These are phyloP conservation scores for Sus scrofa DNA, from an alignment of 2,113 vertebrate genomes.

Conservation along the genomic window T2T-Sscrofa CM000812.6:19719501-19720000, in stretches of 20 bases:
- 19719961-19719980: too few species aligned
- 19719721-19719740: not conserved
- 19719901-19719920: not conserved
- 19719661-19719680: not conserved
- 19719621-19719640: not conserved
- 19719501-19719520: not conserved
- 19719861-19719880: conserved; percentile 6
- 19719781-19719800: not conserved
- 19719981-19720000: too few species aligned
- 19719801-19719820: not conserved
- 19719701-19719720: not conserved
- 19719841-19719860: not conserved
- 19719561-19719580: not conserved
- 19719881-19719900: not conserved
- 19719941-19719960: too few species aligned
- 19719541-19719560: not conserved
- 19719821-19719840: not conserved
- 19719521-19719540: not conserved
- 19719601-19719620: not conserved
- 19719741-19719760: not conserved
- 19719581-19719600: not conserved
- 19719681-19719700: not conserved
- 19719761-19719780: not conserved
- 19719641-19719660: not conserved
- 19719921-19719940: not conserved